Evolutionary conservation across 2,113 vertebrate genomes (phyloP), one percentile per base, ranked within the genome.

Genomic region (Chitala chitala): DNA sequence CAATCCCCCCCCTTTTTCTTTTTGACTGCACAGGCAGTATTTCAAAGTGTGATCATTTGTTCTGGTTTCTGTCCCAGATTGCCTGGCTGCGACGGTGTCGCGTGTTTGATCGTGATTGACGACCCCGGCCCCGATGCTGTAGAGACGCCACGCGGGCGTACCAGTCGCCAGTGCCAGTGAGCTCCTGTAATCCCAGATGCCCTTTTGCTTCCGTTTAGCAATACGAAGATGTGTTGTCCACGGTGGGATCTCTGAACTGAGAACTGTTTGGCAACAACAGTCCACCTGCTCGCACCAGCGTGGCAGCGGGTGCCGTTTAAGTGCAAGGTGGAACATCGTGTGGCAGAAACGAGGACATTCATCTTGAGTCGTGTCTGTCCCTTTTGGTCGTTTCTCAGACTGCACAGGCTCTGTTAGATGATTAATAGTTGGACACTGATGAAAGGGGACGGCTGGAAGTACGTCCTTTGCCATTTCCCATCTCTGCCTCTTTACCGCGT

Each of bases 131-230:
- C 82, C 59, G 76, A 75, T 76, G 5, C 40, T 33, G 9, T 44
- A 38, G 22, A 4, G 75, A 66, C 77, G 44, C 74, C 40, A 56
- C 71, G 59, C 65, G 71, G 24, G 64, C 61, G 46, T 55, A 42
- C 46, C 7, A 20, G 80, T 73, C 69, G 69, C 73, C 76, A 54
- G 74, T 69, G 81, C 78, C 81, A 80, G 82, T 84, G 84, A 83
- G n/a, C 80, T 77, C 74, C 40, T 76, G 51, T 81, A 82, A 88
- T 84, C 82, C 72, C 63, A 73, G 78, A 79, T 76, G 75, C 71
- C 38, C 3, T 76, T 72, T 75, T 48, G 13, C 42, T 69, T 55
- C 64, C n/a, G 36, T 55, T 15, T 24, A 55, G 33, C 46, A 51
- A 72, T 33, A 56, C 24, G 17, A 48, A 38, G 15, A 12, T 55